Evolutionary conservation across 2,113 vertebrate genomes (phyloP), one percentile per base, ranked within the genome.

Genomic region (Abramis brama): DNA sequence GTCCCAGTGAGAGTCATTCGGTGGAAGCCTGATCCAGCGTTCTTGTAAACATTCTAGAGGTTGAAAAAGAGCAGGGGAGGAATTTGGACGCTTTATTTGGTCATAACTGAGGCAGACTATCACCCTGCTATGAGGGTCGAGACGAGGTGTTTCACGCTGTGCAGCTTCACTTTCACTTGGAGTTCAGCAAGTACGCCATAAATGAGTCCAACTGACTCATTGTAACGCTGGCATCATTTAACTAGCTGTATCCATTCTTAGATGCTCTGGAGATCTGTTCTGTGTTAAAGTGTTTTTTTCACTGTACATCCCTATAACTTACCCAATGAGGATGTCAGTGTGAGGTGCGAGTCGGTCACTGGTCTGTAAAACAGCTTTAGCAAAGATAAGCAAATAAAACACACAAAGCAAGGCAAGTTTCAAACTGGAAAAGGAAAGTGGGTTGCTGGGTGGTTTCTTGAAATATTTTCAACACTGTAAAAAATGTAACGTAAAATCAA

Each of bases 71-170:
- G 92, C 93, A 89, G 79, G 50, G 78, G 71, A 93, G 92, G 94
- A 95, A 94, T 95, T 92, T 50, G 84, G 93, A 93, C 91, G 83
- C 95, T 96, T 96, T 96, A 96, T 96, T 95, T 95, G 95, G 95
- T 94, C 94, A 96, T 94, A 90, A 84, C 90, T 90, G 88, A 92
- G 91, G 90, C 84, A 84, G 86, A 88, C 88, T 77, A 79, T 85
- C 76, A 33, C 55, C 17, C 59, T 85, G 79, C 78, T 87, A 79
- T 79, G 64, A 75, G 55, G 84, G 86, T 84, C 86, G 85, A 78
- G 83, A 83, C 79, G 33, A 79, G 76, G 50, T 75, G 55, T 57
- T 43, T 83, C 70, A 30, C 15, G 23, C 74, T 85, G 62, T 59
- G 47, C 30, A 33, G 27, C 27, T 86, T 85, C 33, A 88, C 77